Evolutionary conservation across 1,140 invertebrate species (phyloP).

Genomic region (Drosophila sproati): DNA sequence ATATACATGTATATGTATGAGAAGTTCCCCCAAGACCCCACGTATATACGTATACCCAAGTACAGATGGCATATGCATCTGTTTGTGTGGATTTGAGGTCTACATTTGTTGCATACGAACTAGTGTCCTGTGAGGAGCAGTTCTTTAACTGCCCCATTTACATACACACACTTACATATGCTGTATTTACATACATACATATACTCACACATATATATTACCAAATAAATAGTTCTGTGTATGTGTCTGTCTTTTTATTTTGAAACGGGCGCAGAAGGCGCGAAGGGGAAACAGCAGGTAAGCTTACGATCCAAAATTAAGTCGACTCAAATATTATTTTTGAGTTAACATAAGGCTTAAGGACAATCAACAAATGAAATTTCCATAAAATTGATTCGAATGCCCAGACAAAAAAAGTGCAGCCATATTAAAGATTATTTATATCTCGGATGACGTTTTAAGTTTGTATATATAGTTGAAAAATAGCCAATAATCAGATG

Average conservation of each 20-base stretch:
- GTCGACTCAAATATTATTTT: too few relatives aligned
- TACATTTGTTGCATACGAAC: conserved; percentile 1
- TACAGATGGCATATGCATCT: conserved; percentile 9
- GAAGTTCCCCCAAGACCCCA: conserved; percentile 16
- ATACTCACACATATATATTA: conserved; percentile 49
- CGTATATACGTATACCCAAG: conserved; percentile 1
- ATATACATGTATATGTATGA: conserved; percentile 12
- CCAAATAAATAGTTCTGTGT: conserved; percentile 73
- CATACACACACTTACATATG: conserved; percentile 42
- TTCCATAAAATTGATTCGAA: too few relatives aligned
- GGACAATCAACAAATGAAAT: too few relatives aligned
- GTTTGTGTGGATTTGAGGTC: conserved; percentile 8
- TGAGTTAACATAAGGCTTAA: too few relatives aligned
- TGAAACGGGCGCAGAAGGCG: too few relatives aligned
- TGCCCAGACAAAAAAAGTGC: too few relatives aligned
- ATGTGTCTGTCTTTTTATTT: conserved; percentile 35
- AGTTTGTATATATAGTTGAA: too few relatives aligned
- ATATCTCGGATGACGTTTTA: too few relatives aligned
- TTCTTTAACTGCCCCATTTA: conserved; percentile 5
- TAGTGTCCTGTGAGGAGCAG: conserved; percentile 6
- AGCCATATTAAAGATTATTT: too few relatives aligned
- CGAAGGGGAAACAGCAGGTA: neutral
- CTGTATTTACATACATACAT: conserved; percentile 45
- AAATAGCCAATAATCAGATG: neutral
- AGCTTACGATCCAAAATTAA: neutral